Conservation (phyloP, 2,113 vertebrate species). For the Centropus bengalensis region DNA sequence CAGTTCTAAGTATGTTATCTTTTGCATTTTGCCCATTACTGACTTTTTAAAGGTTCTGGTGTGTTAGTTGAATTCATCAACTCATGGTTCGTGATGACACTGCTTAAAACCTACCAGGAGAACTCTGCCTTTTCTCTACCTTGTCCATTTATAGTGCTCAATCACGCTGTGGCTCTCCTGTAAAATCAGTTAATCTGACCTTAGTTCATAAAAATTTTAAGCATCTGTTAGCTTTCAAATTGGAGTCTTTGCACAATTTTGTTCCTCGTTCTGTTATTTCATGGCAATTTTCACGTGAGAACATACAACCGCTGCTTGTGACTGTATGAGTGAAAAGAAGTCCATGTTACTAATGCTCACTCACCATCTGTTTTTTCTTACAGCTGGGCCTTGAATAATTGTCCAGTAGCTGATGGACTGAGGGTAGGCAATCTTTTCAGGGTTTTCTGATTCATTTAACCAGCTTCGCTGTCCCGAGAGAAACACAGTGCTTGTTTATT, state of each 20-base stretch:
- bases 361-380: slow-evolving; percentile 78
- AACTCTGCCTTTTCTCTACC: neutral
- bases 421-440: slow-evolving; percentile 68
- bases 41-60: neutral
- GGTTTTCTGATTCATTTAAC: slow-evolving; percentile 79
- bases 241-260: neutral
- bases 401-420: slow-evolving; percentile 75
- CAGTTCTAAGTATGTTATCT: neutral
- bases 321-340: slow-evolving; percentile 63
- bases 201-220: neutral
- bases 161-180: neutral
- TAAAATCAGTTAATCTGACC: neutral
- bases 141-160: neutral
- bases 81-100: neutral
- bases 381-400: slow-evolving; percentile 79
- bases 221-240: neutral
- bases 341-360: slow-evolving; percentile 46
- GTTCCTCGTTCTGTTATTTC: slow-evolving; percentile 28
- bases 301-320: slow-evolving; percentile 34
- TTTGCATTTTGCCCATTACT: neutral
- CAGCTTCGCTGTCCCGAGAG: slow-evolving; percentile 60
- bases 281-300: slow-evolving; percentile 54
- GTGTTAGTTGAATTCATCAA: neutral
- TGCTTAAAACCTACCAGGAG: neutral
- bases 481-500: slow-evolving; percentile 67